phyloP scores from a whole-genome alignment of 1,140 invertebrate genomes.

The Drosophila lacteicornis region DNA sequence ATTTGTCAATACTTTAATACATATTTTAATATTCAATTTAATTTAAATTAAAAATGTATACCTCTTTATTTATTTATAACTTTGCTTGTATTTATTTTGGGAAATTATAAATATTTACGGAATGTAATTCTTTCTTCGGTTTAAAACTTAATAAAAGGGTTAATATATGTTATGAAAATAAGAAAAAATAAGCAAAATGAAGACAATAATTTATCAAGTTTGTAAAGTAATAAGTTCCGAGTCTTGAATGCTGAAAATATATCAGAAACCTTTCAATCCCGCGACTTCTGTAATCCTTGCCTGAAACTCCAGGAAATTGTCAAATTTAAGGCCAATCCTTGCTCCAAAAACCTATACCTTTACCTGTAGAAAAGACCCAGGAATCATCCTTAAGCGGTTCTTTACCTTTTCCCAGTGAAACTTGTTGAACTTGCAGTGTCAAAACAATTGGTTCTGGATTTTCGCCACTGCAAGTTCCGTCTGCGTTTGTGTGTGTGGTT shows the following conservation, averaged over 20 bases:
- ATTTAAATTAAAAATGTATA: background rate
- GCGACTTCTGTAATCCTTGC: too few species aligned
- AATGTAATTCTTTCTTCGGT: too few species aligned
- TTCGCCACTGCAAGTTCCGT: background rate
- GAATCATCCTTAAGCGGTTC: background rate
- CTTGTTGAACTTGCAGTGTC: slow-evolving; percentile 28
- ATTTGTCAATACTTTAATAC: slow-evolving; percentile 6
- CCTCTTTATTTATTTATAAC: background rate
- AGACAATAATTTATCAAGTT: too few species aligned
- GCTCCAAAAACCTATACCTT: background rate
- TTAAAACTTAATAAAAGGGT: too few species aligned
- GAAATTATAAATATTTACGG: background rate
- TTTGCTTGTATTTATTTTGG: background rate
- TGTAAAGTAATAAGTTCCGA: too few species aligned
- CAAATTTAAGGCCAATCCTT: too few species aligned
- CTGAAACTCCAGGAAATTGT: background rate
- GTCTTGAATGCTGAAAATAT: too few species aligned
- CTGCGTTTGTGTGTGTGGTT: background rate
- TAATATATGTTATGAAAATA: too few species aligned
- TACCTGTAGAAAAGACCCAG: background rate
- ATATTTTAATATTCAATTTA: background rate
- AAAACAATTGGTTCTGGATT: slow-evolving; percentile 29
- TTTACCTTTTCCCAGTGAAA: slow-evolving; percentile 4
- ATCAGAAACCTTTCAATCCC: too few species aligned
- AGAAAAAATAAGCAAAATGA: too few species aligned